phyloP scores from a whole-genome alignment of 2,113 vertebrate genomes.

The Melanerpes formicivorus region DNA sequence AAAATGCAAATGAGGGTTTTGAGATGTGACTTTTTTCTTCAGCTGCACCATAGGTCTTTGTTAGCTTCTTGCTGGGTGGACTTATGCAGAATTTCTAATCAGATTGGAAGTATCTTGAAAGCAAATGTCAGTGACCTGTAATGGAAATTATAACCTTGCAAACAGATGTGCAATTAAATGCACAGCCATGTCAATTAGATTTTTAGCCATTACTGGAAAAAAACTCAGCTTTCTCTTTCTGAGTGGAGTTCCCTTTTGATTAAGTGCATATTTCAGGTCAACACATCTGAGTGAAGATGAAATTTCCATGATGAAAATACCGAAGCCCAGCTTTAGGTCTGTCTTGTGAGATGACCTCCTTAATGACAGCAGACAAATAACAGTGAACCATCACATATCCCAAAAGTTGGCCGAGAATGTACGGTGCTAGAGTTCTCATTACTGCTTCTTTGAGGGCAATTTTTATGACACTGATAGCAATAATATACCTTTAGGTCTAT shows the following conservation, averaged over 20 bases:
- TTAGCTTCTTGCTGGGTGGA: background rate
- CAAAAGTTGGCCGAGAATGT: background rate
- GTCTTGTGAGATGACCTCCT: conserved; percentile 25
- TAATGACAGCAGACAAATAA: conserved; percentile 28
- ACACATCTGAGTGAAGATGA: conserved; percentile 4
- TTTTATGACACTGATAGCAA: background rate
- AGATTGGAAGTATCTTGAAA: conserved; percentile 21
- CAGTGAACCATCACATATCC: background rate
- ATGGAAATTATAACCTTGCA: conserved; percentile 40
- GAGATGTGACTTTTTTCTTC: background rate
- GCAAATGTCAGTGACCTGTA: conserved; percentile 33
- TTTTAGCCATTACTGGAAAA: conserved; percentile 24
- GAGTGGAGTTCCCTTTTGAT: conserved; percentile 24
- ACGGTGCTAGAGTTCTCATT: background rate
- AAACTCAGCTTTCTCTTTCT: background rate
- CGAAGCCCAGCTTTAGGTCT: conserved; percentile 25
- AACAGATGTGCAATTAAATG: conserved; percentile 46
- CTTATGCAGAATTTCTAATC: conserved; percentile 11
- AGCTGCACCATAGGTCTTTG: background rate
- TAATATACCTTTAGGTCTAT: background rate
- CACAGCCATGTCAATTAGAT: background rate
- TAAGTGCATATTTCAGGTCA: conserved; percentile 44
- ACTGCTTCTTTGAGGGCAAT: background rate
- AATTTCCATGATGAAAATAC: conserved; percentile 32
- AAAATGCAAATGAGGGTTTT: background rate